These are phyloP conservation scores for Drosophila ustulata DNA, from an alignment of 2,888 invertebrate species.

Conservation along the genomic window DNA sequence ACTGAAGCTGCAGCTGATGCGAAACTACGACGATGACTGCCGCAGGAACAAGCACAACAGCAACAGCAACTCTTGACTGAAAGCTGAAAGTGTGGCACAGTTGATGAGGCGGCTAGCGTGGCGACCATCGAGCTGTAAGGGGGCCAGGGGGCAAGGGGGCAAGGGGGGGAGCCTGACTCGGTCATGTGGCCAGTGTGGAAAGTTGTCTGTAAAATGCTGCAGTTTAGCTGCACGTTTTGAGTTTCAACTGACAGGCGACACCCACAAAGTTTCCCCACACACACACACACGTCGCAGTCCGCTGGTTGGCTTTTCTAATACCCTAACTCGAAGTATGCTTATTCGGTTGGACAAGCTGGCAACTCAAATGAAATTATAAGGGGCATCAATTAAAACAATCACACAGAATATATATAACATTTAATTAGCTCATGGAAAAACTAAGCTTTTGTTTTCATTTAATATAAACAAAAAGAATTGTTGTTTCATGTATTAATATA, in stretches of 20 bases:
- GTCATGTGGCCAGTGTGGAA: slow-evolving; percentile 37
- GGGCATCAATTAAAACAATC: no score
- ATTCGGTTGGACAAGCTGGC: not conserved
- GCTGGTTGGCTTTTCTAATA: not conserved
- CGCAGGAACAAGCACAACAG: slow-evolving; percentile 23
- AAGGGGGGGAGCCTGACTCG: not conserved
- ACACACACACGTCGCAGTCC: not conserved
- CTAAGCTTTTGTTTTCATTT: no score
- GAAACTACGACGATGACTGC: slow-evolving; percentile 1
- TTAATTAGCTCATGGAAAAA: no score
- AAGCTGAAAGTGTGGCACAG: slow-evolving; percentile 27
- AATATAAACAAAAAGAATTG: no score
- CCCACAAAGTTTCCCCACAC: slow-evolving; percentile 14
- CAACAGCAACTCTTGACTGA: slow-evolving; percentile 20
- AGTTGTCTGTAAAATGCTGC: slow-evolving; percentile 58
- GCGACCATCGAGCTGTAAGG: not conserved
- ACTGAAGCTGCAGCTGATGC: not conserved
- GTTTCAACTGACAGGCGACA: slow-evolving; percentile 50
- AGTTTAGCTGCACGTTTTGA: slow-evolving; percentile 70
- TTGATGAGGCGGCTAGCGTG: not conserved
- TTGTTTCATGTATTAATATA: no score
- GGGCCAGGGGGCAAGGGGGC: not conserved
- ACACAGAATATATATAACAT: no score
- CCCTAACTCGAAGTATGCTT: not conserved
- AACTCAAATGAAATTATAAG: not conserved